These are phyloP conservation scores for Chelon auratus DNA, from an alignment of 2,797 vertebrate genomes.

Conservation along the genomic window DNA sequence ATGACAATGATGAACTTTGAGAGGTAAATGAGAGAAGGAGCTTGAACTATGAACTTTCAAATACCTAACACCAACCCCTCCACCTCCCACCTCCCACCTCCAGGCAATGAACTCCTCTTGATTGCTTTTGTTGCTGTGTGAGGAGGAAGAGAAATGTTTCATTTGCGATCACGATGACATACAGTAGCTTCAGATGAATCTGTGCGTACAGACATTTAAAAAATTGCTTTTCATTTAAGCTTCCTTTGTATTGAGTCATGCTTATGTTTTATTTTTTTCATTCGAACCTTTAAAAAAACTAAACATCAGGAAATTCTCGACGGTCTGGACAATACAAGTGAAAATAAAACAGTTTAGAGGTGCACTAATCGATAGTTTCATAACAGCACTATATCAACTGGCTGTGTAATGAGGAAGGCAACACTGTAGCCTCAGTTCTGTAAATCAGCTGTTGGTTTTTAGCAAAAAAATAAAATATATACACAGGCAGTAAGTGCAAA, in stretches of 20 bases:
- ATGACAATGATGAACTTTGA: constrained; percentile 70
- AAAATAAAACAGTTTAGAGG: background rate
- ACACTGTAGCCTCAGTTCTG: too few species aligned
- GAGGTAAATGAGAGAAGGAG: constrained; percentile 41
- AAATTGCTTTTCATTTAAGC: constrained; percentile 29
- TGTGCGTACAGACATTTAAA: constrained; percentile 16
- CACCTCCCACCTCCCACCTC: background rate
- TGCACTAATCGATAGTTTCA: background rate
- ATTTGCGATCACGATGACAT: constrained; percentile 50
- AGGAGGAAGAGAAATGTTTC: constrained; percentile 50
- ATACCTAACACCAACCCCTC: background rate
- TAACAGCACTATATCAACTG: background rate
- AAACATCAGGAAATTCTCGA: background rate
- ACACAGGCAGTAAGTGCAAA: background rate
- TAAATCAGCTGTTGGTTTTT: background rate
- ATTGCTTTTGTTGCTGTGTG: constrained; percentile 50
- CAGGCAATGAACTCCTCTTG: constrained; percentile 32
- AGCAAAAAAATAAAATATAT: background rate
- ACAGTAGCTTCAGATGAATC: constrained; percentile 11
- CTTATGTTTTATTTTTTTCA: constrained; percentile 3
- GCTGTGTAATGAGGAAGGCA: background rate
- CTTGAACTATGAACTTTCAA: constrained; percentile 48
- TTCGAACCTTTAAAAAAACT: background rate
- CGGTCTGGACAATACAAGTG: background rate
- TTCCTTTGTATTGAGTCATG: constrained; percentile 9